phyloP scores from a whole-genome alignment of 2,797 vertebrate genomes.

The Tympanoctomys barrerae region DNA sequence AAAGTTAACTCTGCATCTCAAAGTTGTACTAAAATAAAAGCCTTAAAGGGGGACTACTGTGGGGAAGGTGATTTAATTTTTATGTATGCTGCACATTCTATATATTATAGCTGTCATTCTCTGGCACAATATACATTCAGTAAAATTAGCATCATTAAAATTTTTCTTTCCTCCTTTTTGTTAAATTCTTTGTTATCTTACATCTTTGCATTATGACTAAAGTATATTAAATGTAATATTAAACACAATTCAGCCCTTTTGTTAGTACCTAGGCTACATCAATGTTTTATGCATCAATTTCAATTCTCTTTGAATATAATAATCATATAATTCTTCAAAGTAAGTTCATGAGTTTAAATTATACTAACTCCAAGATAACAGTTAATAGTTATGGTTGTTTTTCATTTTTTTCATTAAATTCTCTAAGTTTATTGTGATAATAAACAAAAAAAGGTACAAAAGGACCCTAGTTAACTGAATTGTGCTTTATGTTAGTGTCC shows the following conservation, averaged over 20 bases:
- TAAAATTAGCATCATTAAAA: neutral
- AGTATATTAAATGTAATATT: neutral
- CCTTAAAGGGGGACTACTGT: neutral
- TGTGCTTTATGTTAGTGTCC: slow-evolving; percentile 54
- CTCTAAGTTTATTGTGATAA: slow-evolving; percentile 40
- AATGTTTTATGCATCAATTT: neutral
- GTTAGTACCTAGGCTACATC: neutral
- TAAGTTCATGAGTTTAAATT: neutral
- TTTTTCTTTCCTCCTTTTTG: slow-evolving; percentile 38
- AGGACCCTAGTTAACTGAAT: slow-evolving; percentile 37
- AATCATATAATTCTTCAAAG: slow-evolving; percentile 40
- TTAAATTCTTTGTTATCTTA: slow-evolving; percentile 42
- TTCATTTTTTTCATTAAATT: neutral
- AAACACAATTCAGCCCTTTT: neutral
- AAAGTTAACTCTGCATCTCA: slow-evolving; percentile 17
- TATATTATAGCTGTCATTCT: neutral
- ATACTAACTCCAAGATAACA: slow-evolving; percentile 30
- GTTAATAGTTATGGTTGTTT: neutral
- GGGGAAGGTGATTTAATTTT: slow-evolving; percentile 15
- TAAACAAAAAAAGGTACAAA: slow-evolving; percentile 34
- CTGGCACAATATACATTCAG: neutral
- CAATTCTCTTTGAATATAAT: neutral
- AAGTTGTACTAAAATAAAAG: slow-evolving; percentile 52
- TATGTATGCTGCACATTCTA: neutral
- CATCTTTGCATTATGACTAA: neutral